phyloP scores from a whole-genome alignment of 2,888 invertebrate genomes.

The Philereme vetulata region DNA sequence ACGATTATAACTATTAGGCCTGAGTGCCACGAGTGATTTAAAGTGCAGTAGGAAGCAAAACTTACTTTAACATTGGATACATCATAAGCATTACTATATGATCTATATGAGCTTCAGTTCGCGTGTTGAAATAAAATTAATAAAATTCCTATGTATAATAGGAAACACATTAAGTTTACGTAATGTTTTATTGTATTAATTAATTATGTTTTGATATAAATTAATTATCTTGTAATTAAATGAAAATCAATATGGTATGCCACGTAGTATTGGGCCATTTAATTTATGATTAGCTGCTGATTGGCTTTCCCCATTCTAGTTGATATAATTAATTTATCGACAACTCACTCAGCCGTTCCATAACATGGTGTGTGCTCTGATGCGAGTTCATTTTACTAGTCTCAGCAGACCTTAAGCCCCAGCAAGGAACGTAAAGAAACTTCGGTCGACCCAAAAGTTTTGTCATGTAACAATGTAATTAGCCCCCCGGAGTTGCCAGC shows the following conservation, averaged over 20 bases:
- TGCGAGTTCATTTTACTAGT: constrained; percentile 70
- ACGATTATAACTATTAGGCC: constrained; percentile 7
- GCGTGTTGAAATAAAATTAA: constrained; percentile 2
- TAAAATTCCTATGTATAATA: too few species aligned
- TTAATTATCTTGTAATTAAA: too few species aligned
- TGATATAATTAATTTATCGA: constrained; percentile 37
- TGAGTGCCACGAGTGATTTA: constrained; percentile 25
- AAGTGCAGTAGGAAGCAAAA: constrained; percentile 4
- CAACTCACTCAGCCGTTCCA: constrained; percentile 51
- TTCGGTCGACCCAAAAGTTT: constrained; percentile 76
- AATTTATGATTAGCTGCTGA: constrained; percentile 15
- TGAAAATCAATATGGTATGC: too few species aligned
- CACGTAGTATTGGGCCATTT: not conserved
- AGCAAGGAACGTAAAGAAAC: constrained; percentile 75
- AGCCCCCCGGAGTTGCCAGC: constrained; percentile 68
- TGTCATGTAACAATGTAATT: constrained; percentile 81
- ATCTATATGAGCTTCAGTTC: constrained; percentile 4
- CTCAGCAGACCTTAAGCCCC: constrained; percentile 60
- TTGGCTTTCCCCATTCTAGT: constrained; percentile 22
- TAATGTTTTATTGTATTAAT: too few species aligned
- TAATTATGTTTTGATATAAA: too few species aligned
- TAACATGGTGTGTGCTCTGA: constrained; percentile 61
- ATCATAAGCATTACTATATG: not conserved
- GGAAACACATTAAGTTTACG: too few species aligned
- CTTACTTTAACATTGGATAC: constrained; percentile 22